A percentile compares a stretch with the other conserved stretches of the same genome.
Conservation (phyloP, 1,140 invertebrate genomes). For the Bombus vancouverensis region DNA sequence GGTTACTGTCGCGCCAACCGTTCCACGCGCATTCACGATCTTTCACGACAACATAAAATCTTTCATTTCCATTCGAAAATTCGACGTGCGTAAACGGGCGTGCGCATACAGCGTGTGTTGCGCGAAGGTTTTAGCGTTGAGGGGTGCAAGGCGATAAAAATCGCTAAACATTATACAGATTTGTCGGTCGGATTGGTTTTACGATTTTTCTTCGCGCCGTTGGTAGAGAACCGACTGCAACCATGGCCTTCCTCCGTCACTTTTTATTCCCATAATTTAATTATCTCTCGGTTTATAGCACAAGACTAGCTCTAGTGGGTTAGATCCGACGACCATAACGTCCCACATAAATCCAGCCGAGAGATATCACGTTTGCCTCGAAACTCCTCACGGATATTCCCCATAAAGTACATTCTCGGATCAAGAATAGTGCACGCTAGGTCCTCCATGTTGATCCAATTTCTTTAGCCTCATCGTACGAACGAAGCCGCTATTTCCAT, state of each 20-base stretch:
- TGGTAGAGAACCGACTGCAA: slow-evolving; percentile 34
- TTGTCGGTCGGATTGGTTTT: slow-evolving; percentile 80
- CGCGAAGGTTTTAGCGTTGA: slow-evolving; percentile 51
- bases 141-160: slow-evolving; percentile 75
- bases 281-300: slow-evolving; percentile 77
- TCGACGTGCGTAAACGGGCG: slow-evolving; percentile 53
- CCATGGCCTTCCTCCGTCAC: slow-evolving; percentile 27
- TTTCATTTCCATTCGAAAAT: slow-evolving; percentile 70
- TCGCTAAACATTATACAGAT: slow-evolving; percentile 80
- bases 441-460: slow-evolving; percentile 41
- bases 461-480: slow-evolving; percentile 12
- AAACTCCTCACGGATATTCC: slow-evolving; percentile 52
- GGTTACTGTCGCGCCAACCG: slow-evolving; percentile 23
- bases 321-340: slow-evolving; percentile 70
- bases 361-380: slow-evolving; percentile 67
- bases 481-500: slow-evolving; percentile 26
- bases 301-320: slow-evolving; percentile 70
- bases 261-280: slow-evolving; percentile 80
- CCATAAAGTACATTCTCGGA: slow-evolving; percentile 47
- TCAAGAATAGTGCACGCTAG: slow-evolving; percentile 20
- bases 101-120: neutral
- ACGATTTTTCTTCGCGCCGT: slow-evolving; percentile 76
- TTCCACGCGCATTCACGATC: slow-evolving; percentile 41
- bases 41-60: slow-evolving; percentile 65
- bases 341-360: slow-evolving; percentile 67